Conservation (phyloP, 53 echinoderm and acorn worm species). For the Hippasteria phrygiana region DNA sequence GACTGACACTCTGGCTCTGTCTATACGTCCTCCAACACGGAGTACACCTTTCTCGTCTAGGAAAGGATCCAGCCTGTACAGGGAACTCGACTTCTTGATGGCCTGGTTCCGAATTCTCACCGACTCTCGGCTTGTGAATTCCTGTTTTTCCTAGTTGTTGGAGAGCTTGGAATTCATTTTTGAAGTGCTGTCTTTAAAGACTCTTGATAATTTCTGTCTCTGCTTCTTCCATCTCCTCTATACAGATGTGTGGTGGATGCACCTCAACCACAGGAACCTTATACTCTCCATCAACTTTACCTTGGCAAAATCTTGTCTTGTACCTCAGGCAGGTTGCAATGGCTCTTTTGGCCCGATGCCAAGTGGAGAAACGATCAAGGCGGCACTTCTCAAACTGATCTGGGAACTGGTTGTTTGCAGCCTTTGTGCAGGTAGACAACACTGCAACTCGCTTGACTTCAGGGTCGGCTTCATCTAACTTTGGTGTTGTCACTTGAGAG, state of each 20-base stretch:
- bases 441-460: conserved; percentile 10
- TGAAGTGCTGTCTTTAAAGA: conserved; percentile 53
- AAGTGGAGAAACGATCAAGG: conserved; percentile 60
- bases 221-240: conserved; percentile 35
- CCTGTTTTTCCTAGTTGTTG: conserved; percentile 6
- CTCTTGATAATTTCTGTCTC: conserved; percentile 58
- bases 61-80: conserved; percentile 70
- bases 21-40: conserved; percentile 73
- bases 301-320: conserved; percentile 11
- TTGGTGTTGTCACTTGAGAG: not conserved
- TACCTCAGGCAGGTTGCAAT: conserved; percentile 61
- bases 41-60: conserved; percentile 69
- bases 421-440: not conserved
- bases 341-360: conserved; percentile 46
- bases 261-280: too few relatives aligned
- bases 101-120: not conserved
- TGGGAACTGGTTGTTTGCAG: not conserved
- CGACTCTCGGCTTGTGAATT: not conserved
- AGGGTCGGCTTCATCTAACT: not conserved
- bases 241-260: too few relatives aligned
- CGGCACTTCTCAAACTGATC: conserved; percentile 26
- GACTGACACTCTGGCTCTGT: conserved; percentile 4
- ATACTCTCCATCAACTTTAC: not conserved
- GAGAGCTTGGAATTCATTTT: conserved; percentile 46
- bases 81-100: conserved; percentile 45